Evolutionary conservation across 2,888 invertebrate genomes (phyloP).

Genomic region (Idaea dimidiata): DNA sequence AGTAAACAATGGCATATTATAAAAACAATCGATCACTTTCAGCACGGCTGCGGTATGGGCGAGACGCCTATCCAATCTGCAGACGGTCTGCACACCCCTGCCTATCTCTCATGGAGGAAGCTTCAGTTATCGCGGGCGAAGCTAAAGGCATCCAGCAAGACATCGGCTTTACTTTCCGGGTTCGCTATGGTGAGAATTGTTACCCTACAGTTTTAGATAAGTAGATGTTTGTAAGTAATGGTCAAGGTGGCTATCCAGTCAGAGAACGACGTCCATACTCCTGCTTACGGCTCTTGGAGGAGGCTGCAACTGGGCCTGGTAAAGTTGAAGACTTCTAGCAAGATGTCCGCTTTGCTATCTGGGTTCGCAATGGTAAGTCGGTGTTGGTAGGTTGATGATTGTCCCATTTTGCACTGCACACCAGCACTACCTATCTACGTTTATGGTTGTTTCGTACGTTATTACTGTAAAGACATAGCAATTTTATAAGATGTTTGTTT

Average conservation of each 20-base stretch:
- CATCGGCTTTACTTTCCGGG: slow-evolving; percentile 97
- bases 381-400: too few relatives aligned
- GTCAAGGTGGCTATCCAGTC: neutral
- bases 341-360: neutral
- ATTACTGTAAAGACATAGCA: too few relatives aligned
- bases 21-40: slow-evolving; percentile 16
- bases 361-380: neutral
- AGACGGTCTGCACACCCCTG: slow-evolving; percentile 89
- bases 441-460: too few relatives aligned
- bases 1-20: neutral
- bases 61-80: slow-evolving; percentile 87
- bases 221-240: neutral
- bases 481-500: too few relatives aligned
- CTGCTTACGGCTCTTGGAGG: neutral
- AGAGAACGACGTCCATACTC: neutral
- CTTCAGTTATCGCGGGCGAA: slow-evolving; percentile 97
- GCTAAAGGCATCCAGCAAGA: slow-evolving; percentile 98
- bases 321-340: neutral
- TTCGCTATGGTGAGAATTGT: slow-evolving; percentile 93
- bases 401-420: too few relatives aligned
- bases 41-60: slow-evolving; percentile 74
- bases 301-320: neutral
- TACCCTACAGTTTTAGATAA: neutral
- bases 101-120: slow-evolving; percentile 94
- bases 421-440: too few relatives aligned